Percentiles rank a stretch among this genome's conserved stretches.
These are phyloP conservation scores for Drosophila littoralis DNA, from an alignment of 1,140 invertebrate genomes.

Conservation along the genomic window DNA sequence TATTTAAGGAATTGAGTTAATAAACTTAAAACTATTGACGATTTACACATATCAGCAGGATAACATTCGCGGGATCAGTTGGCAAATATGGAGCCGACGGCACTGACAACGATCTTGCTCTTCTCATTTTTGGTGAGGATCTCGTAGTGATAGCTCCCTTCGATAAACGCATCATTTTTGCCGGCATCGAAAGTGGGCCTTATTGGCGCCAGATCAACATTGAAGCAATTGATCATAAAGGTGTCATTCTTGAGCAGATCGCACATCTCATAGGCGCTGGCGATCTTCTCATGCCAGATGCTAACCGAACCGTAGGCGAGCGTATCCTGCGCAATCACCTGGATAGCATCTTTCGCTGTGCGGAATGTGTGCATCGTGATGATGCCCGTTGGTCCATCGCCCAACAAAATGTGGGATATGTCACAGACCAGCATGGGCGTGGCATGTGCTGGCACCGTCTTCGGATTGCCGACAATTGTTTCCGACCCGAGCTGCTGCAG, in stretches of 20 bases:
- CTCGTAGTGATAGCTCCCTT: conserved; percentile 74
- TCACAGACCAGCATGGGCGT: conserved; percentile 65
- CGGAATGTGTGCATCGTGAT: conserved; percentile 73
- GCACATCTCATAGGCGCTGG: conserved; percentile 74
- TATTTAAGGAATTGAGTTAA: conserved; percentile 56
- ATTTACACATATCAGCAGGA: not conserved
- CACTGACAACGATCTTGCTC: conserved; percentile 68
- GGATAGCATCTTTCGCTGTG: conserved; percentile 70
- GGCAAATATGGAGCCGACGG: conserved; percentile 74
- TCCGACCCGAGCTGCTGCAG: conserved; percentile 60
- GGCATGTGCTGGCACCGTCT: conserved; percentile 28
- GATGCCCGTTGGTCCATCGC: conserved; percentile 47
- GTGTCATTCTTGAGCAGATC: conserved; percentile 26
- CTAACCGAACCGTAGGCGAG: conserved; percentile 53
- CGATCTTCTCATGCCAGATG: conserved; percentile 76
- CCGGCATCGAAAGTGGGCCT: not conserved
- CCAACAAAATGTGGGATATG: conserved; percentile 63
- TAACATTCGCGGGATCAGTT: conserved; percentile 46
- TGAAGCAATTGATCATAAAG: conserved; percentile 66
- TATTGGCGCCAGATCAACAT: conserved; percentile 51
- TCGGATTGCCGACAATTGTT: conserved; percentile 44
- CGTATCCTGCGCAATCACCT: conserved; percentile 54
- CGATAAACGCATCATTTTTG: conserved; percentile 52
- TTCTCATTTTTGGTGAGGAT: conserved; percentile 37
- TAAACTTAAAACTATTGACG: conserved; percentile 8